Evolutionary conservation across 1,140 invertebrate species (phyloP).

Genomic region (Diorhabda sublineata): DNA sequence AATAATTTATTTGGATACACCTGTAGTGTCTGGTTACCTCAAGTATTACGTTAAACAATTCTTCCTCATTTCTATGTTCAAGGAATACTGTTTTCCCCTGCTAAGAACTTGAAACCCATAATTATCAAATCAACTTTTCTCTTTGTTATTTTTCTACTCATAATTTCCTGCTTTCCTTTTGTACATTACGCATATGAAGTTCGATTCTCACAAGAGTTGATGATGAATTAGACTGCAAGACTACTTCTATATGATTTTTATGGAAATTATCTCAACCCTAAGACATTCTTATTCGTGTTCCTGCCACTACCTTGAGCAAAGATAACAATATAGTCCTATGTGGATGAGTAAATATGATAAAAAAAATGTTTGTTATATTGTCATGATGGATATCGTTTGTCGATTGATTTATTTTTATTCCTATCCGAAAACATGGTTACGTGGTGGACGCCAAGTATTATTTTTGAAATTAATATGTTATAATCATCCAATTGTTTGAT

Average conservation of each 20-base stretch:
- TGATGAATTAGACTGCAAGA: background rate
- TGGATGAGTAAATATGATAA: constrained; percentile 5
- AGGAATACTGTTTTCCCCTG: constrained; percentile 3
- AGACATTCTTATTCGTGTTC: background rate
- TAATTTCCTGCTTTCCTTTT: background rate
- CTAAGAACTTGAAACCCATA: background rate
- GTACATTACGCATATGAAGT: constrained; percentile 3
- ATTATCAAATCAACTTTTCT: background rate
- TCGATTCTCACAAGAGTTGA: constrained; percentile 1
- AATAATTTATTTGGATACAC: no score
- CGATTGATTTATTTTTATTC: background rate
- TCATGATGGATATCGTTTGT: background rate
- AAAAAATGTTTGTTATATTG: background rate
- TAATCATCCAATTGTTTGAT: background rate
- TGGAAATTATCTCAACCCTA: background rate
- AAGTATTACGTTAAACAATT: background rate
- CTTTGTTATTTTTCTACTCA: background rate
- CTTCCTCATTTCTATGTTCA: constrained; percentile 3
- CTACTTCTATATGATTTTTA: constrained; percentile 1
- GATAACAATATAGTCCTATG: constrained; percentile 3
- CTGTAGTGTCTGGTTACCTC: no score
- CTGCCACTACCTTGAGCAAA: constrained; percentile 3
- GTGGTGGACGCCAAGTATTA: background rate
- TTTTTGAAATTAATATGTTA: background rate
- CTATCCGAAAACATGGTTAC: constrained; percentile 3